Percentiles rank a stretch among this genome's conserved stretches.
Evolutionary conservation across 2,797 vertebrate genomes (phyloP).

Genomic region (Sebastes goodei): DNA sequence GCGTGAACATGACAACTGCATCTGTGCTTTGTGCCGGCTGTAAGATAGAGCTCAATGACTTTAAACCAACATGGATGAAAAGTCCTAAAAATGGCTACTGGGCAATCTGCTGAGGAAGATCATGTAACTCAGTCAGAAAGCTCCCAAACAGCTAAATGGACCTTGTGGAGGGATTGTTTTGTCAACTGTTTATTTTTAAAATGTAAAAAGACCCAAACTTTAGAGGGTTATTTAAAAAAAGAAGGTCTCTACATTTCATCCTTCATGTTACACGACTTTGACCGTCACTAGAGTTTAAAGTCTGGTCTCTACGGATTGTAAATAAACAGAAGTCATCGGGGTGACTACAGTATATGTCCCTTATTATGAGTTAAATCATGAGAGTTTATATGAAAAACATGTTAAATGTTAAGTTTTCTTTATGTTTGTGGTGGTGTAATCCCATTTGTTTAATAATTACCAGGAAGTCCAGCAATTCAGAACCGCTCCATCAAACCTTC

Average conservation of each 20-base stretch:
- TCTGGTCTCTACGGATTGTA: not conserved
- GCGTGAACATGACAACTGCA: too few relatives aligned
- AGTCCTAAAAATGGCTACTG: not conserved
- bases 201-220: not conserved
- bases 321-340: constrained; percentile 4
- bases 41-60: too few relatives aligned
- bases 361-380: not conserved
- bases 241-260: not conserved
- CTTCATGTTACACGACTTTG: not conserved
- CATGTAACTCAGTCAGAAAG: not conserved
- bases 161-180: not conserved
- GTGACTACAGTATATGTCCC: not conserved
- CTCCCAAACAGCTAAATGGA: not conserved
- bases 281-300: not conserved
- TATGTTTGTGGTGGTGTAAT: constrained; percentile 21
- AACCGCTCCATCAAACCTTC: not conserved
- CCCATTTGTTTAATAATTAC: not conserved
- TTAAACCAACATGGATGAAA: not conserved
- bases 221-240: not conserved
- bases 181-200: not conserved
- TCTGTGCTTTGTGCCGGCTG: too few relatives aligned
- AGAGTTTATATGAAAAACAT: constrained; percentile 16
- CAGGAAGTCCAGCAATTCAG: not conserved
- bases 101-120: not conserved
- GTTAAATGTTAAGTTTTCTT: not conserved